phyloP scores from a whole-genome alignment of 2,888 invertebrate species.

The Drosophila longiperda region DNA sequence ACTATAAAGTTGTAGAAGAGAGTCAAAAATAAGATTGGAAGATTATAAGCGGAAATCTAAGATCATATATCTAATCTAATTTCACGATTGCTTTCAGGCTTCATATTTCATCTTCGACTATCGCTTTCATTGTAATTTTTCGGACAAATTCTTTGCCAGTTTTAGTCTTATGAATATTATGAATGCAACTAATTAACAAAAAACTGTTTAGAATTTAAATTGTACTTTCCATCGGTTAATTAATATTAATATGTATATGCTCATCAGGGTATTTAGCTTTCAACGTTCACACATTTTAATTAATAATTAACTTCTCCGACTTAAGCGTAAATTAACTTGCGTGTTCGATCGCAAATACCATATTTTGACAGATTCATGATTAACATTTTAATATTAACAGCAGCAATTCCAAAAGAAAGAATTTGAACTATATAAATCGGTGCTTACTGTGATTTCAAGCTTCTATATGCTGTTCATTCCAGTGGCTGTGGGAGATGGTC shows the following conservation, averaged over 20 bases:
- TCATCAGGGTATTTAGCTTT: not conserved
- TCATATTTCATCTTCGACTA: not conserved
- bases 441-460: not conserved
- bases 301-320: not conserved
- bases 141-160: not conserved
- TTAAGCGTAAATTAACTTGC: not conserved
- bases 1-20: not conserved
- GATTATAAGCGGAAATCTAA: not conserved
- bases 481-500: not conserved
- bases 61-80: no score
- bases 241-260: not conserved
- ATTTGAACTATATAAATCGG: not conserved
- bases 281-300: not conserved
- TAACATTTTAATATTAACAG: not conserved
- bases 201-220: not conserved
- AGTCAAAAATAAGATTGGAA: not conserved
- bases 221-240: not conserved
- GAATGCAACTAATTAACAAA: not conserved
- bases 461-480: not conserved
- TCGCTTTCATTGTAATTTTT: not conserved
- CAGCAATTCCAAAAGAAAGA: not conserved
- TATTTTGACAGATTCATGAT: not conserved
- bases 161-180: no score
- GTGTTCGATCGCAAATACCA: not conserved
- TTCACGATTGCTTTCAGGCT: not conserved